A percentile compares a stretch with the other conserved stretches of the same genome.
phyloP scores from a whole-genome alignment of 2,888 invertebrate genomes.

The Eustalomyia histrio region DNA sequence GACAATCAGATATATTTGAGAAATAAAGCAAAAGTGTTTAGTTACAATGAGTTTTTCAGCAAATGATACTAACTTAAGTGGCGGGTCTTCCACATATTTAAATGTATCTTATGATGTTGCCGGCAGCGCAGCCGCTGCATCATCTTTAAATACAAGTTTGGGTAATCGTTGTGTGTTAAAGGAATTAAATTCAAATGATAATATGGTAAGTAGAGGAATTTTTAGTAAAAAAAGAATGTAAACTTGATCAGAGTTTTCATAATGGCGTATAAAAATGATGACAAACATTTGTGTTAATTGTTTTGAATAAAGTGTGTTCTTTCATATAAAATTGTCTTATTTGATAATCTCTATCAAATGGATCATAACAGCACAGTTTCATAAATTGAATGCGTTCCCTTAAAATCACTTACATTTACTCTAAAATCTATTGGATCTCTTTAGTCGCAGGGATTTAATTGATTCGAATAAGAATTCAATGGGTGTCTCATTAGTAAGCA shows the following conservation, averaged over 20 bases:
- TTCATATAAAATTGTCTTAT: too few relatives aligned
- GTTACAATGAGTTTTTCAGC: conserved; percentile 52
- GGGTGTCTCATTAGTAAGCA: too few relatives aligned
- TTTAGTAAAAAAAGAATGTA: not conserved
- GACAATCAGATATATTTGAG: not conserved
- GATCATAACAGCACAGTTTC: too few relatives aligned
- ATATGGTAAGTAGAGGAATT: conserved; percentile 68
- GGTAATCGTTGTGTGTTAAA: conserved; percentile 66
- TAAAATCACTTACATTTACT: too few relatives aligned
- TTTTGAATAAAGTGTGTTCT: too few relatives aligned
- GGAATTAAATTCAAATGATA: conserved; percentile 72
- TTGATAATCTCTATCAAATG: too few relatives aligned
- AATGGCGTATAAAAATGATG: too few relatives aligned
- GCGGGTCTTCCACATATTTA: conserved; percentile 45
- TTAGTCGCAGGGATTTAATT: too few relatives aligned
- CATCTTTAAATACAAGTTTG: conserved; percentile 22
- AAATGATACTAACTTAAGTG: conserved; percentile 55
- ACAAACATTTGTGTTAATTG: too few relatives aligned
- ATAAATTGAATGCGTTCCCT: too few relatives aligned
- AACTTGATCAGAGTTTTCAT: not conserved
- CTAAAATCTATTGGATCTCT: too few relatives aligned
- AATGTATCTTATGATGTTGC: conserved; percentile 17
- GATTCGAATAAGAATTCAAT: too few relatives aligned
- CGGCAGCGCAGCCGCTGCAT: conserved; percentile 20
- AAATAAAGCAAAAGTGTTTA: not conserved